Base-by-base conservation (phyloP, 2,113 vertebrate genomes). In the Mungos mungo region DNA sequence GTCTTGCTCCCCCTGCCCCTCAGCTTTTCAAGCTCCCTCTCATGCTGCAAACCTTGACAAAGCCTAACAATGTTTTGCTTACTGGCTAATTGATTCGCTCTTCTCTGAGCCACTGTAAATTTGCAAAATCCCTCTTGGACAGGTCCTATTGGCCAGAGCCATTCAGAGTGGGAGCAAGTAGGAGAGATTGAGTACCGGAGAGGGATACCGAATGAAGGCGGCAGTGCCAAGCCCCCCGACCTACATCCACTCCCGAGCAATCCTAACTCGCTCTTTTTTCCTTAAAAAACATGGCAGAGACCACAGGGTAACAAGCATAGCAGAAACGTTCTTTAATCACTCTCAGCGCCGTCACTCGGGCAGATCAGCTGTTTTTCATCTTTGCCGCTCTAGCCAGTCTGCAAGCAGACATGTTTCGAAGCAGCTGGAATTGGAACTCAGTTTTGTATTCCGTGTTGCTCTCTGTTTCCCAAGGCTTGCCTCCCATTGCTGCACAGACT, bases 281-380 rank as follows among this genome's bases (percentile, higher is more conserved):
- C 65, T 92, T 88, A 77, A 95, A 88, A 95, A 81, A 94, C 77
- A 83, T 13, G 33, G 18, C 50, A 50, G 71, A 95, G 92, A 90
- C 90, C 93, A 16, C 93, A 91, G 31, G 71, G 35, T 97, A 96
- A 96, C 72, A 88, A 88, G 93, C 85, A 1, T 90, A 85, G 54
- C 88, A 94, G 86, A 93, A 97, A 95, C 57, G 84, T 86, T 92
- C 92, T 93, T 97, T 98, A 98, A 98, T 98, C 94, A 96, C 93
- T 25, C 33, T 81, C 89, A 93, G 96, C 93, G 88, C 97, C 54
- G 9, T 95, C 94, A 95, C 71, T 96, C 90, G 94, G 82, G 88
- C 90, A 93, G 95, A 95, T 94, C 96, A 85, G 79, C 90, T 96
- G 90, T 88, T 97, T 95, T 86, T 84, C 88, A 95, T 97, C 79